Evolutionary conservation across 2,888 invertebrate species (phyloP), one percentile per base, ranked within the genome.

Genomic region (Caenorhabditis doughertyi): DNA sequence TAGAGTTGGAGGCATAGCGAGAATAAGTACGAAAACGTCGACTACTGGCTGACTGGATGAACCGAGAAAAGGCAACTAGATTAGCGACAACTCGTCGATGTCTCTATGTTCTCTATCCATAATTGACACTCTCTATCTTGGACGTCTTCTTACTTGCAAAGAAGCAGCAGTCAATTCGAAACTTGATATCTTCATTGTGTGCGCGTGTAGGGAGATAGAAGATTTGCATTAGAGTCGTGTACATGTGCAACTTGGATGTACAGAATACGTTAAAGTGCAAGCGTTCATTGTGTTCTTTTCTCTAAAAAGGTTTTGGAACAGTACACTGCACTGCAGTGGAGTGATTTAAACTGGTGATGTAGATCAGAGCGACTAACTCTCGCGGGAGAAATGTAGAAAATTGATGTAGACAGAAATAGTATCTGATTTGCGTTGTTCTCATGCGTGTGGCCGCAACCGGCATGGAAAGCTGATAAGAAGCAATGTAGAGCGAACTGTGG

Each of bases 151-250:
- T 58, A 35, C 64, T 29, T 16, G 42, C n/a, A 35, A 27, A 27
- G 55, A 51, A 62, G 56, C 56, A 62, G 62, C 60, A 53, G 68
- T 67, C 76, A 60, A 68, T 58, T 60, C 68, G 77, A 77, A 77
- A 77, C 68, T 68, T 68, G 77, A 77, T 77, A 60, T 68, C 44
- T 53, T 27, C 51, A 77, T 77, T 68, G 77, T 77, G 74, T 74
- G 65, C 74, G 56, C 58, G 35, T n/a, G 49, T 23, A 18, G n/a
- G 35, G 32, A 47, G n/a, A 49, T 44, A 4, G 3, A 44, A 55
- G 64, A 73, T 73, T 73, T 49, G 71, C 35, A 58, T 55, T 29
- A 23, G n/a, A 32, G 55, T 13, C 55, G 47, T 71, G 49, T 42
- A 55, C 44, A 27, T 25, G 51, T 64, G 21, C 44, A 27, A 35